These are phyloP conservation scores for Urocyon cinereoargenteus DNA, from an alignment of 2,797 vertebrate species.

Conservation along the genomic window DNA sequence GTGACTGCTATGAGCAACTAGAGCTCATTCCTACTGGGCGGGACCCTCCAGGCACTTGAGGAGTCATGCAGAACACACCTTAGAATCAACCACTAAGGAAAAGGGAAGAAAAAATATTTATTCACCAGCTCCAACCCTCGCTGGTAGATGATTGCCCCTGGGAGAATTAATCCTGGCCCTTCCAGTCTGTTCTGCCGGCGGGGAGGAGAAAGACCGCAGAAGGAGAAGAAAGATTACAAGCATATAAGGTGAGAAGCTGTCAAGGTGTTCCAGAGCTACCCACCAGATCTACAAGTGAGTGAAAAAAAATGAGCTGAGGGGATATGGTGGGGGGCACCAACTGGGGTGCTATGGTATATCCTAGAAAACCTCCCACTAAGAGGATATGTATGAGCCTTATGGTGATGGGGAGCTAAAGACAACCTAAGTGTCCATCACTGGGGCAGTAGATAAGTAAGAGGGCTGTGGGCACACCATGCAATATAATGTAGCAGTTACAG, in stretches of 20 bases:
- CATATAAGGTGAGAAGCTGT: not conserved
- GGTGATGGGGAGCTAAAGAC: not conserved
- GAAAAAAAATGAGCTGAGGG: not conserved
- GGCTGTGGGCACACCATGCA: not conserved
- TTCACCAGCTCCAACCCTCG: not conserved
- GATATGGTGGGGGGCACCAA: not conserved
- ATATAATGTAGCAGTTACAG: not conserved
- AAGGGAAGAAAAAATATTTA: not conserved
- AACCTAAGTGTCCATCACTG: not conserved
- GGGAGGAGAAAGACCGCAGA: not conserved
- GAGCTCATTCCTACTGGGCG: not conserved
- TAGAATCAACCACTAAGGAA: not conserved
- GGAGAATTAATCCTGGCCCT: not conserved
- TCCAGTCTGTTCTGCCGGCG: not conserved
- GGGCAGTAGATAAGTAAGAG: not conserved
- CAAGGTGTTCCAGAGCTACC: not conserved
- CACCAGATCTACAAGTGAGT: not conserved
- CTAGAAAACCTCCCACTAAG: slow-evolving; percentile 1
- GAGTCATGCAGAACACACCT: not conserved
- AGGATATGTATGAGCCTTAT: slow-evolving; percentile 28
- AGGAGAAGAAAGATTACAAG: not conserved
- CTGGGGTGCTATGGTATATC: not conserved
- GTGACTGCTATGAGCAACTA: not conserved
- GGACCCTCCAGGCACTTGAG: not conserved
- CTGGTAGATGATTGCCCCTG: not conserved